These are phyloP conservation scores for Panonychus citri DNA, from an alignment of 1,140 invertebrate species.

Conservation along the genomic window DNA sequence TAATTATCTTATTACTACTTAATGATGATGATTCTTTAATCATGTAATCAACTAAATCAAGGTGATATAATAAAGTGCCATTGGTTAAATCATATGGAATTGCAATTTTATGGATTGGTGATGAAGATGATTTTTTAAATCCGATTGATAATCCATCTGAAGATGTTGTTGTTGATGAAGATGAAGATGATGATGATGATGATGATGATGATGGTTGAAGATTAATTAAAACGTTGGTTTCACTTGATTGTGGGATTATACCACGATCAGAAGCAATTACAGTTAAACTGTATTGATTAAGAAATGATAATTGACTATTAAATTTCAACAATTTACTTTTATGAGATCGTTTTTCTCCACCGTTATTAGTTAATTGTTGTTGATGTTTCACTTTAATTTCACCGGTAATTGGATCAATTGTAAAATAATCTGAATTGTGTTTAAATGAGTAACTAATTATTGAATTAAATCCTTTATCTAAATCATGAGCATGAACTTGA, in stretches of 20 bases:
- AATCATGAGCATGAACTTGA: conserved; percentile 60
- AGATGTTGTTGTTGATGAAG: no score
- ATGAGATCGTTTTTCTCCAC: no score
- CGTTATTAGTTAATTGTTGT: conserved; percentile 23
- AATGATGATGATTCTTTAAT: not conserved
- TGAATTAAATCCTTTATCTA: conserved; percentile 81
- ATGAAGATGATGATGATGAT: not conserved
- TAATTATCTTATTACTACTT: not conserved
- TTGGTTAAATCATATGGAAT: conserved; percentile 5
- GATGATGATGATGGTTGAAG: not conserved
- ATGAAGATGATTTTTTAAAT: not conserved
- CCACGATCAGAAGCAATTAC: conserved; percentile 75
- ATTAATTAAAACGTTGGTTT: conserved; percentile 35
- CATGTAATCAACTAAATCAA: not conserved
- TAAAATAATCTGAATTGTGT: conserved; percentile 68
- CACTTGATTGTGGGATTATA: conserved; percentile 65
- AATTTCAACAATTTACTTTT: conserved; percentile 27
- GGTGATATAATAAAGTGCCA: conserved; percentile 1
- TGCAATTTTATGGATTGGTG: not conserved
- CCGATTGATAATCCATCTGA: no score
- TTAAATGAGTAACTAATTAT: conserved; percentile 71
- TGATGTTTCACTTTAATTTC: conserved; percentile 62
- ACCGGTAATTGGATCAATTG: conserved; percentile 65
- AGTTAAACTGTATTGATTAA: conserved; percentile 35
- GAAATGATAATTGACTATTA: not conserved